These are phyloP conservation scores for Drosophila subpulchrella DNA, from an alignment of 1,140 invertebrate species.

Conservation along the genomic window DNA sequence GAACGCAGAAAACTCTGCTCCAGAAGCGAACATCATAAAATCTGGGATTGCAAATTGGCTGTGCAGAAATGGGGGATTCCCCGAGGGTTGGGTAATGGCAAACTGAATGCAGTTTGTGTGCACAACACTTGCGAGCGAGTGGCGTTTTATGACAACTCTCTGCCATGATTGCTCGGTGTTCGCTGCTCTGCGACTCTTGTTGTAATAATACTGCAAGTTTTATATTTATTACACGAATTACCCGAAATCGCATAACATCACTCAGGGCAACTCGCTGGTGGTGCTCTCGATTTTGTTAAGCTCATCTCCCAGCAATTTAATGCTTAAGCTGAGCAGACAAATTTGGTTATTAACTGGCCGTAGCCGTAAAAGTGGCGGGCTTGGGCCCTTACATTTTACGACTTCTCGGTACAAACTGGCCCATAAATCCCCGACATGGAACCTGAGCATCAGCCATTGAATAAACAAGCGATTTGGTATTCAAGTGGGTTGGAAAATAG, in stretches of 20 bases:
- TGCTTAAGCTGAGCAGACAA: constrained; percentile 66
- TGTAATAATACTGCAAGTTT: constrained; percentile 44
- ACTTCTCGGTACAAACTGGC: constrained; percentile 54
- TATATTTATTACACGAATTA: constrained; percentile 51
- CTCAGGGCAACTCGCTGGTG: constrained; percentile 9
- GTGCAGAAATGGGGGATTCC: constrained; percentile 9
- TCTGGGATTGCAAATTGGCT: constrained; percentile 45
- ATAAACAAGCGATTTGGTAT: constrained; percentile 38
- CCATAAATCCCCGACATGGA: constrained; percentile 48
- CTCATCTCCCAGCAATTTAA: constrained; percentile 32
- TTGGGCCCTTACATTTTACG: constrained; percentile 64
- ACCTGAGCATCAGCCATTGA: constrained; percentile 21
- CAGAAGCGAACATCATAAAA: constrained; percentile 31
- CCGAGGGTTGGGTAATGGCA: constrained; percentile 17
- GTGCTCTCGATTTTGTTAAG: constrained; percentile 16
- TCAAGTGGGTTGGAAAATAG: constrained; percentile 16
- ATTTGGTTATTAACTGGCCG: constrained; percentile 72
- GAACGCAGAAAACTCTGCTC: constrained; percentile 12
- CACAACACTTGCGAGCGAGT: constrained; percentile 35
- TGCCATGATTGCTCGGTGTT: not conserved
- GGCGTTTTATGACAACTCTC: constrained; percentile 26
- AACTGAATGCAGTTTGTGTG: constrained; percentile 47
- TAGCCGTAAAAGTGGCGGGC: constrained; percentile 48
- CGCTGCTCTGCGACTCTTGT: not conserved
- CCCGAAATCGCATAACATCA: constrained; percentile 40